Percentiles rank a stretch among this genome's conserved stretches.
phyloP scores from a whole-genome alignment of 2,888 invertebrate genomes.

The Adineta ricciae region DNA sequence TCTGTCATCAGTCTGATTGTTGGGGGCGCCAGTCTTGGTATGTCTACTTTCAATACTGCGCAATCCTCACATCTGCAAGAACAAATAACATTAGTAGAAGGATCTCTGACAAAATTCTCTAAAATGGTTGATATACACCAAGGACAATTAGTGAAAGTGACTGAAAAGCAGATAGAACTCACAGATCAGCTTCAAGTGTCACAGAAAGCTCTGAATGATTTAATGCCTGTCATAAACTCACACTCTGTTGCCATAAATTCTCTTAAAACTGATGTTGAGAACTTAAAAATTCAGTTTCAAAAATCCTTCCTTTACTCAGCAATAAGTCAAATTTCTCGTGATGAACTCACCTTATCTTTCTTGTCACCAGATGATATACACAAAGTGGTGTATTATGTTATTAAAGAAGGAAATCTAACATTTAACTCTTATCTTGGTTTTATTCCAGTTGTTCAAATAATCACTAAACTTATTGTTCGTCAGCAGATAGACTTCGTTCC shows the following conservation, averaged over 20 bases:
- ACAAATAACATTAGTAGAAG: background rate
- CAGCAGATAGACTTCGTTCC: background rate
- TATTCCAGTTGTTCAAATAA: background rate
- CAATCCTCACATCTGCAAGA: background rate
- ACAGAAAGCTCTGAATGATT: background rate
- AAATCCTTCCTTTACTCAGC: background rate
- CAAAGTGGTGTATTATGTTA: background rate
- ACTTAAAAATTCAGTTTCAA: background rate
- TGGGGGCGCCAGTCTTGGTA: background rate
- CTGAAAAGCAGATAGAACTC: background rate
- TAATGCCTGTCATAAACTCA: background rate
- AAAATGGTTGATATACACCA: background rate
- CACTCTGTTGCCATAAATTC: background rate
- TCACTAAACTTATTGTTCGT: background rate
- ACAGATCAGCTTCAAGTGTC: background rate
- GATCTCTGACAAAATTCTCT: background rate
- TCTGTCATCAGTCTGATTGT: background rate
- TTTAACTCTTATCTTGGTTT: background rate
- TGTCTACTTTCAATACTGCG: background rate
- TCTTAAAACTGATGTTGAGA: background rate
- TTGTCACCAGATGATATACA: background rate
- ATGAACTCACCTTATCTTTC: background rate
- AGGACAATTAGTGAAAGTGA: background rate
- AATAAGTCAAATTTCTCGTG: background rate
- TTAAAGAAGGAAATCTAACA: background rate